Percentiles rank a stretch among this genome's conserved stretches.
These are phyloP conservation scores for Xyrichtys novacula DNA, from an alignment of 2,797 vertebrate genomes.

Conservation along the genomic window DNA sequence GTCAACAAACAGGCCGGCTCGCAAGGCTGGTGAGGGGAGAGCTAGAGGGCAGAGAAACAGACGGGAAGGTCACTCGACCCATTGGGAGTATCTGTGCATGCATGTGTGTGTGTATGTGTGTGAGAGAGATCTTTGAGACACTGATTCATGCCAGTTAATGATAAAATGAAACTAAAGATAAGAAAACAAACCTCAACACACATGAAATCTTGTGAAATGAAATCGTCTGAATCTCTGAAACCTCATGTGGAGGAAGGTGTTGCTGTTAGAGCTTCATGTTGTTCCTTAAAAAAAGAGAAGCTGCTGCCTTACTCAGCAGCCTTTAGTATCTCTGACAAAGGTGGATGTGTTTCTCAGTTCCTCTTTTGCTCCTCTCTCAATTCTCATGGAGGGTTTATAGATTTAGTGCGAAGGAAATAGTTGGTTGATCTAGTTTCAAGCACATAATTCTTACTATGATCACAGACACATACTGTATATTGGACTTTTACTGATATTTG, in stretches of 20 bases:
- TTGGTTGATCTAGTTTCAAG: too few species aligned
- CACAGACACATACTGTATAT: background rate
- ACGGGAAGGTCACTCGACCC: conserved; percentile 32
- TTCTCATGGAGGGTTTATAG: too few species aligned
- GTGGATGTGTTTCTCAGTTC: conserved; percentile 41
- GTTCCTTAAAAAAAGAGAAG: conserved; percentile 27
- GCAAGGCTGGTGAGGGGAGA: conserved; percentile 37
- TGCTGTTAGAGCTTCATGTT: background rate
- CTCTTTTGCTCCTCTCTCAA: conserved; percentile 42
- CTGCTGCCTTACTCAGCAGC: conserved; percentile 22
- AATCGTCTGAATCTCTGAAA: background rate
- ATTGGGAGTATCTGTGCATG: conserved; percentile 8
- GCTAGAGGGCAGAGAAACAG: conserved; percentile 41
- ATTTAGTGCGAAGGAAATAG: too few species aligned
- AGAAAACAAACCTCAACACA: background rate
- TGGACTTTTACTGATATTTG: too few species aligned
- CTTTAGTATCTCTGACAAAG: conserved; percentile 24
- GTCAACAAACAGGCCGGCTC: conserved; percentile 67
- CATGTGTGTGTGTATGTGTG: background rate
- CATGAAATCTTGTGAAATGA: too few species aligned
- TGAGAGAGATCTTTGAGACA: accelerated
- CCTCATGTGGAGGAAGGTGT: background rate
- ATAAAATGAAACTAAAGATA: background rate
- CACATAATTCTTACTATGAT: background rate
- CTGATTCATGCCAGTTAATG: background rate